Conservation (phyloP, 2,888 invertebrate species). For the Ennomos quercinarius region DNA sequence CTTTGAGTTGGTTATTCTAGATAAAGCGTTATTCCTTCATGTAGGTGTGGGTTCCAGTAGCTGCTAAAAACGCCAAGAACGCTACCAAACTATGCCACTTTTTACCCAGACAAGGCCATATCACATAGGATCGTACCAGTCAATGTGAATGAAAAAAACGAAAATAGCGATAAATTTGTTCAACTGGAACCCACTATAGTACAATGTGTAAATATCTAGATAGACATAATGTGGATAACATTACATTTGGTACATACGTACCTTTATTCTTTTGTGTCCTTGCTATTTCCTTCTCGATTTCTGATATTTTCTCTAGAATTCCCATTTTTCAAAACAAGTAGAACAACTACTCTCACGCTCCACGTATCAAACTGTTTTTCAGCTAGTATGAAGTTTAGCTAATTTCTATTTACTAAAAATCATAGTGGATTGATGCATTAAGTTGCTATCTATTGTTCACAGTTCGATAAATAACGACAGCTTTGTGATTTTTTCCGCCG, state of each 20-base stretch:
- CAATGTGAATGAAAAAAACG: too few species aligned
- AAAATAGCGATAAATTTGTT: too few species aligned
- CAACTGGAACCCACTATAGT: too few species aligned
- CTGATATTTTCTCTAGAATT: conserved; percentile 99
- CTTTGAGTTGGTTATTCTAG: too few species aligned
- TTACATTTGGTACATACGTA: conserved; percentile 66
- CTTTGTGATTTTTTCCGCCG: background rate
- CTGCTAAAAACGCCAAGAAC: too few species aligned
- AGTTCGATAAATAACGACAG: background rate
- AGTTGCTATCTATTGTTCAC: background rate
- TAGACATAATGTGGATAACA: too few species aligned
- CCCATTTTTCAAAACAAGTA: conserved; percentile 89
- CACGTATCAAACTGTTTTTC: conserved; percentile 50
- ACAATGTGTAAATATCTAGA: too few species aligned
- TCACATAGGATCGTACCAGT: too few species aligned
- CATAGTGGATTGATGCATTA: conserved; percentile 6
- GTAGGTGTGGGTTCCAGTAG: too few species aligned
- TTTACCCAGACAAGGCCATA: too few species aligned
- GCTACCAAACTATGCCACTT: too few species aligned
- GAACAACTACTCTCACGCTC: conserved; percentile 28
- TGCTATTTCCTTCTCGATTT: conserved; percentile 99
- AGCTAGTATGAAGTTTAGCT: background rate
- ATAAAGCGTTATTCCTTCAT: too few species aligned
- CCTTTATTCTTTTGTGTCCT: conserved; percentile 99
- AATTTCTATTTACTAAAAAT: conserved; percentile 4